Conservation (phyloP, 2,888 invertebrate species). For the Cephonodes hylas region DNA sequence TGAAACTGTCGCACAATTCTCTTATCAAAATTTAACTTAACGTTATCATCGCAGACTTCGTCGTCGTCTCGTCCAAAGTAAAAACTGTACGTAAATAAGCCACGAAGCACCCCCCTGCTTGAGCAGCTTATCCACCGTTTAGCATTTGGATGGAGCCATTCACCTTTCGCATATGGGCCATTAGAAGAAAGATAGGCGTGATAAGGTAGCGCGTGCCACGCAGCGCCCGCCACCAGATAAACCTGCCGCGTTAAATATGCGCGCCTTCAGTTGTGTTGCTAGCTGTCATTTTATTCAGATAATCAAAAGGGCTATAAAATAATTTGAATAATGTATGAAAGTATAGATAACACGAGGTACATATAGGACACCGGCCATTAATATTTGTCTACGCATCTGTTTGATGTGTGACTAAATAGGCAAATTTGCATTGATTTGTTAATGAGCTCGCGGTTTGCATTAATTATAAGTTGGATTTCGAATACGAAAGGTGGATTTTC, state of each 20-base stretch:
- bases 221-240: conserved; percentile 55
- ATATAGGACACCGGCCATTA: neutral
- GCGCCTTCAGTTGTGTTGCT: conserved; percentile 56
- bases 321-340: neutral
- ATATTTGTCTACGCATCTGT: neutral
- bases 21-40: neutral
- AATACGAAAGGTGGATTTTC: no score
- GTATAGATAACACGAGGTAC: neutral
- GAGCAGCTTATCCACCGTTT: conserved; percentile 54
- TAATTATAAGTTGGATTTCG: no score
- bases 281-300: neutral
- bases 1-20: no score
- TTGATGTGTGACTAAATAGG: neutral
- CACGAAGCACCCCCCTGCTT: conserved; percentile 47
- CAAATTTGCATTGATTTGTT: neutral
- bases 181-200: conserved; percentile 74
- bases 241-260: conserved; percentile 64
- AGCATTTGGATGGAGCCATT: conserved; percentile 62
- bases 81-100: conserved; percentile 27
- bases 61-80: conserved; percentile 30
- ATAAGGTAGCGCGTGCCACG: conserved; percentile 61
- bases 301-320: neutral
- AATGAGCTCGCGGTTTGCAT: neutral
- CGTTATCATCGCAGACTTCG: neutral
- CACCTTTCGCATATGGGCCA: conserved; percentile 74